phyloP scores from a whole-genome alignment of 2,113 vertebrate genomes.

The Myotis lucifugus region DNA sequence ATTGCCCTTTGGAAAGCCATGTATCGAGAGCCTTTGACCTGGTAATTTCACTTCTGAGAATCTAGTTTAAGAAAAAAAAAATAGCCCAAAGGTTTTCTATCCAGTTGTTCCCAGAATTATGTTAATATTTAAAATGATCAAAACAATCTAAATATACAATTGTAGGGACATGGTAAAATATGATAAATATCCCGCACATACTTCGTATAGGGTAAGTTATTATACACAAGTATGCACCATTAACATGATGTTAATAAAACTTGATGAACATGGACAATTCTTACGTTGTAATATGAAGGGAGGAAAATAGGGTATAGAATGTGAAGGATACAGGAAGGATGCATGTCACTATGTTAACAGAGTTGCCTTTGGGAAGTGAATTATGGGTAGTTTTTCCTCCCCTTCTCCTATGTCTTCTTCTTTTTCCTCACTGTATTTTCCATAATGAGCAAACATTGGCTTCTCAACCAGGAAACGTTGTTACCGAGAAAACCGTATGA shows the following conservation, averaged over 20 bases:
- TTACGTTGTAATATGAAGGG: not conserved
- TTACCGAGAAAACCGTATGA: not conserved
- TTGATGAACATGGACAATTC: not conserved
- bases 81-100: not conserved
- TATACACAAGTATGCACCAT: not conserved
- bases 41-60: not conserved
- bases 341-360: not conserved
- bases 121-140: not conserved
- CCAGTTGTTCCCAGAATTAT: not conserved
- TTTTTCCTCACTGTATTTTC: not conserved
- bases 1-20: not conserved
- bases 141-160: not conserved
- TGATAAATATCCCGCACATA: not conserved
- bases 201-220: not conserved
- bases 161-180: constrained; percentile 7
- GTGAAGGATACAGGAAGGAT: not conserved
- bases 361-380: not conserved
- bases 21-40: not conserved
- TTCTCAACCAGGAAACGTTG: not conserved
- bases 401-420: not conserved
- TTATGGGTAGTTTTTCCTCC: not conserved
- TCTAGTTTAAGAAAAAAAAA: not conserved
- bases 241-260: not conserved
- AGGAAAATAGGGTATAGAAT: not conserved
- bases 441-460: not conserved